Conservation (phyloP, 1,140 invertebrate genomes). For the Saccostrea glomerata region DNA sequence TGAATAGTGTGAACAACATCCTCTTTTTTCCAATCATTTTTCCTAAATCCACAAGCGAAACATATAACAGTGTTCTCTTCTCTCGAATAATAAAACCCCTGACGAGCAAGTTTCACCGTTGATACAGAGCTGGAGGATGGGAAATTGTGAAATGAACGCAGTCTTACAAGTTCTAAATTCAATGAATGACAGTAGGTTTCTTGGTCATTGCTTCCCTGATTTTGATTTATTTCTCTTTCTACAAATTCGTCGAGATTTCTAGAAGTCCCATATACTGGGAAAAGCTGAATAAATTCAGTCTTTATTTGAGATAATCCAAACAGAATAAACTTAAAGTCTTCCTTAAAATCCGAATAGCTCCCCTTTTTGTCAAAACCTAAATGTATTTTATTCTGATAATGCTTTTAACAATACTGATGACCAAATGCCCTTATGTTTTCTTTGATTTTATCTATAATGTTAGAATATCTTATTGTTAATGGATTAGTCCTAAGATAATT, state of each 20-base stretch:
- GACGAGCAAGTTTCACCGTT: conserved; percentile 19
- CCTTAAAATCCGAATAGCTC: too few relatives aligned
- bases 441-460: too few relatives aligned
- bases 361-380: too few relatives aligned
- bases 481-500: too few relatives aligned
- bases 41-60: conserved; percentile 39
- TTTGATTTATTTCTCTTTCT: neutral
- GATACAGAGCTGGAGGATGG: conserved; percentile 22
- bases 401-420: too few relatives aligned
- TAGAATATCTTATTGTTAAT: too few relatives aligned
- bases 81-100: conserved; percentile 46
- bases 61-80: conserved; percentile 26
- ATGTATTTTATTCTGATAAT: too few relatives aligned
- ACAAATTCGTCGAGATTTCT: neutral
- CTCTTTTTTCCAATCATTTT: conserved; percentile 12
- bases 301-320: too few relatives aligned
- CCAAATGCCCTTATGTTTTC: too few relatives aligned
- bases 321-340: too few relatives aligned
- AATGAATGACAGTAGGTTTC: neutral
- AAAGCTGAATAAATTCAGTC: neutral
- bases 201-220: neutral
- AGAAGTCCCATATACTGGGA: neutral
- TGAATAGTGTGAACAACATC: conserved; percentile 43
- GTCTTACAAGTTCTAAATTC: neutral
- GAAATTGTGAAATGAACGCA: conserved; percentile 32